Percentiles rank a stretch among this genome's conserved stretches.
These are phyloP conservation scores for Fistularia commersonii DNA, from an alignment of 2,797 vertebrate genomes.

Conservation along the genomic window DNA sequence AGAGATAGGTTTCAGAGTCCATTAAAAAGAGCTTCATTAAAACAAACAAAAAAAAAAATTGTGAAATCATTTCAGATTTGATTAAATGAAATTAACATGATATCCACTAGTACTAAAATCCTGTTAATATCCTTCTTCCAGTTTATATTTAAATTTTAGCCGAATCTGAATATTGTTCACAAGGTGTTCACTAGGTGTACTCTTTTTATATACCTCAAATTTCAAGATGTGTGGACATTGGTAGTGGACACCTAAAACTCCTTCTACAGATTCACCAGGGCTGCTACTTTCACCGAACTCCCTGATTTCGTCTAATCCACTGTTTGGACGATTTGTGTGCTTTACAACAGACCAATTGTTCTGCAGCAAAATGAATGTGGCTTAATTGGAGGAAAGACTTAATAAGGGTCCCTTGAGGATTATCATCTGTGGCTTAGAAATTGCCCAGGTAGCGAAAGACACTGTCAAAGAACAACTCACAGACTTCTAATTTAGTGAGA, in stretches of 20 bases:
- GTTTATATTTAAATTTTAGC: no score
- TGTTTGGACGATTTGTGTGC: constrained; percentile 62
- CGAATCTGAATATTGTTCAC: no score
- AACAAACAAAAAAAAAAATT: no score
- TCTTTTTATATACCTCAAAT: constrained; percentile 2
- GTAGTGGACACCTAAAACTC: constrained; percentile 29
- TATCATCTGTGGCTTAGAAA: constrained; percentile 66
- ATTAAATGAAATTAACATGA: no score
- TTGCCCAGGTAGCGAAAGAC: constrained; percentile 64
- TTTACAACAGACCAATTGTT: constrained; percentile 51
- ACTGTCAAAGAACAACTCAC: constrained; percentile 48
- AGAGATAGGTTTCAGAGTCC: no score
- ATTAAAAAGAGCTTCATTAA: no score
- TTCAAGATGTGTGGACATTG: constrained; percentile 2
- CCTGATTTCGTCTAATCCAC: constrained; percentile 66
- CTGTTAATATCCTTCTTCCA: no score
- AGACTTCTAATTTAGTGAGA: constrained; percentile 32
- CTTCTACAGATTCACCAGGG: constrained; percentile 33
- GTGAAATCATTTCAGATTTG: no score
- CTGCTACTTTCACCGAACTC: constrained; percentile 59
- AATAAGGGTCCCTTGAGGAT: constrained; percentile 74
- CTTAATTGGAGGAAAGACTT: constrained; percentile 73
- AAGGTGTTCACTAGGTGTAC: no score
- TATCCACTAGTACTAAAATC: no score
- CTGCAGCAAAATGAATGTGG: constrained; percentile 57